Evolutionary conservation across 2,113 vertebrate species (phyloP), one percentile per base, ranked within the genome.

Genomic region (Cheirogaleus medius): DNA sequence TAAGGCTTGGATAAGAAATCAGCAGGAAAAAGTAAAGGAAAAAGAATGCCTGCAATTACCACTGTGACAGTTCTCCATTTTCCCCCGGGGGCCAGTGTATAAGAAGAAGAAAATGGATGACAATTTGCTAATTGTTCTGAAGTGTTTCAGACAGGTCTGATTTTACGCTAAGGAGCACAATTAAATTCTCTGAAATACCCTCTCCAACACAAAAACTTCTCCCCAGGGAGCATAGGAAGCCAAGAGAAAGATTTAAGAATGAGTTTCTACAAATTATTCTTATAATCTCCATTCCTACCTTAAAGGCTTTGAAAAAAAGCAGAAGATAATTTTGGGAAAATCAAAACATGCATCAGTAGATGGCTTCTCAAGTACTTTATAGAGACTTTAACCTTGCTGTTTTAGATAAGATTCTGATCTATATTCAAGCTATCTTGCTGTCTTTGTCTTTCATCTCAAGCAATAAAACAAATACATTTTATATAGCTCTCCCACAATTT

Each of bases 121-220:
- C 83, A 95, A 93, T 94, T 95, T 90, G 80, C 64, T 98, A 96
- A 98, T 94, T 92, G 74, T 85, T 95, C 90, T 83, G 49, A 97
- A 97, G 78, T 84, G 64, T 89, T 85, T 71, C 87, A 93, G 87
- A 60, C 14, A 15, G 21, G 56, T 85, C 69, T 87, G 87, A 71
- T 90, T 95, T 91, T 87, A 64, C 2, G 12, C 84, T 80, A 80
- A 97, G 54, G 52, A 94, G 93, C 74, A 91, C 74, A 97, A 66
- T 91, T 87, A 94, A 73, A 73, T 87, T 83, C 89, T 58, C 47
- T 3, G 93, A 97, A 95, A 90, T 92, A 54, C 25, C 5, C 54
- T 93, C 58, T 94, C 39, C 29, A 52, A 83, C 32, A 76, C 12
- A 91, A 97, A 69, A 60, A 74, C 23, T 13, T 93, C 68, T 93